Evolutionary conservation across 2,888 invertebrate species (phyloP), one percentile per base, ranked within the genome.

Genomic region (Trichogramma evanescens): DNA sequence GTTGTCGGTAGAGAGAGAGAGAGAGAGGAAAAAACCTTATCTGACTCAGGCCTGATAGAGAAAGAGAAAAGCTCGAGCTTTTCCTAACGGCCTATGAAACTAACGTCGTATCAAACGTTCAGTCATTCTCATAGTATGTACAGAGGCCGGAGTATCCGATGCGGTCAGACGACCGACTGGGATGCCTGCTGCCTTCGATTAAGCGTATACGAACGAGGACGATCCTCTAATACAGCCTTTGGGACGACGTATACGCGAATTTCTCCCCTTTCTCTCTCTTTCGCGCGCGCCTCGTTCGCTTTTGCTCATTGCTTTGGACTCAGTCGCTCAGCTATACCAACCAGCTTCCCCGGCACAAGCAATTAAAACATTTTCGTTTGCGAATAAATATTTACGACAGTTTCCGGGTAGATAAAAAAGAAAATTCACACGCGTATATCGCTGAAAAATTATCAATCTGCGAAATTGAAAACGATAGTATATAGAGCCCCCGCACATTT

Each of bases 51-150:
- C 26, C 26, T 26, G 26, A 2, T 26, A 26, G 26, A 26, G 26
- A 26, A 26, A 26, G 26, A 26, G 26, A 26, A 26, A 26, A 26
- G 26, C 26, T 66, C 60, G 59, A 63, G 59, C 54, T 50, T 50
- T 66, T 68, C 66, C 61, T 71, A 72, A 74, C 71, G 67, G 70
- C 68, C 70, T 67, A 71, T 69, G 71, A 70, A 72, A 72, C 71
- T 26, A 68, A 63, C 66, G 58, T 65, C 63, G 64, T 59, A 66
- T 70, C 69, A 67, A 66, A 67, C 63, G 65, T 60, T 63, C 66
- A 64, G 26, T 26, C 26, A 26, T 26, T 26, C 26, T 2, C 26
- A 26, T 26, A 26, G 26, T 26, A 26, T 26, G 26, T 26, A 26
- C 26, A 26, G 26, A 26, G 26, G 26, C 26, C 26, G 26, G 26